Base-by-base conservation (phyloP, 2,797 vertebrate genomes). In the Pangasius larnaudii region DNA sequence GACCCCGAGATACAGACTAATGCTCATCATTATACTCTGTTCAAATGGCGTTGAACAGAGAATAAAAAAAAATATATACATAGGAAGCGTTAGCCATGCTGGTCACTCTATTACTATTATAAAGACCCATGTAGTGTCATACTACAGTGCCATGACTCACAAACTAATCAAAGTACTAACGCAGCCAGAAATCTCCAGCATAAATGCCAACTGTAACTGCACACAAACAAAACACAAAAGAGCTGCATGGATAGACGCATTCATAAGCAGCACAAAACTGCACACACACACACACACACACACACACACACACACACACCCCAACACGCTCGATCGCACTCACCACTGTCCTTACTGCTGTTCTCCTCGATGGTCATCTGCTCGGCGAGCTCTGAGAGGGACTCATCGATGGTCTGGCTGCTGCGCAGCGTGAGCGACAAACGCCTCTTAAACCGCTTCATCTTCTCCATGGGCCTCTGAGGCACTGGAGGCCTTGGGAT, bases 311-410 rank as follows among this genome's bases (percentile, higher is more conserved):
- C 9, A 69, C 65, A 46, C 2, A 6, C 30, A 79, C 0, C 58
- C 53, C n/a, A 63, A 10, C 59, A 65, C 58, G 1, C 4, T 18
- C 19, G 59, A 30, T 75, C 46, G 61, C 67, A 87, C 93, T 95
- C 93, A 99, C 98, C 98, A 0, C 97, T 99, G 95, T 99, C 98
- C 94, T 98, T 99, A 92, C 97, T 98, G 94, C 98, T 98, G 85
- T 96, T 97, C 88, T 99, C 98, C 95, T 99, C 98, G 53, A 99
- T 97, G 88, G 98, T 99, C 98, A 99, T 98, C 96, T 99, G 98
- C 93, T 99, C 98, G 0, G 98, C 98, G 91, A 99, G 94, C 93
- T 99, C 98, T 1, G 98, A 99, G 78, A 99, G 95, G 0, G 98
- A 99, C 89, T 99, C 98, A 87, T 99, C 98, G 19, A 99, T 97